phyloP scores from a whole-genome alignment of 2,797 vertebrate species.

The Melanotaenia maccullochi region DNA sequence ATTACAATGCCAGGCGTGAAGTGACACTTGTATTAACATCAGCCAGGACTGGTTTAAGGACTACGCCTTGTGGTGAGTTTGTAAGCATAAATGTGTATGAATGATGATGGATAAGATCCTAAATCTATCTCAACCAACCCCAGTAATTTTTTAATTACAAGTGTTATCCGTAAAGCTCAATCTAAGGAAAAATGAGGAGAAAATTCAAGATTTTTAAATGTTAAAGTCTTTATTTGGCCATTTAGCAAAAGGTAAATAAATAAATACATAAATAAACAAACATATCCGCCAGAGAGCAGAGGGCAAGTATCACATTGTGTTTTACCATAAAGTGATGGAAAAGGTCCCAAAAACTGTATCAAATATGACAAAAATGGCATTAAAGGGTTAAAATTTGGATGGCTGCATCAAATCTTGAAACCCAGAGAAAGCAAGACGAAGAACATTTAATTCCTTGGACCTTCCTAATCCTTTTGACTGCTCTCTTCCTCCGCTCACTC shows the following conservation, averaged over 20 bases:
- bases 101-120: not conserved
- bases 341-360: too few relatives aligned
- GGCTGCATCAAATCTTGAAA: constrained; percentile 65
- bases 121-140: constrained; percentile 29
- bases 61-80: not conserved
- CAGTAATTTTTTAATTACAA: constrained; percentile 64
- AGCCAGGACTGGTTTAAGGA: not conserved
- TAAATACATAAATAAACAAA: too few relatives aligned
- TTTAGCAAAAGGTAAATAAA: too few relatives aligned
- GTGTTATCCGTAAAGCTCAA: constrained; percentile 19
- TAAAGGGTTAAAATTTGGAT: constrained; percentile 54
- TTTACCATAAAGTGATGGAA: too few relatives aligned
- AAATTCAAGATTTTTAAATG: too few relatives aligned
- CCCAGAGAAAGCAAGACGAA: constrained; percentile 24
- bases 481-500: constrained; percentile 34
- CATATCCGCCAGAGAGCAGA: too few relatives aligned
- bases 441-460: constrained; percentile 56
- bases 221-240: too few relatives aligned
- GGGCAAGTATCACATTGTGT: too few relatives aligned
- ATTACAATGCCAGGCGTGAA: not conserved
- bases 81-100: not conserved
- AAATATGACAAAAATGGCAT: too few relatives aligned
- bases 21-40: not conserved
- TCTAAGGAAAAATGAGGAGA: too few relatives aligned
- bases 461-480: constrained; percentile 64